Conservation (phyloP, 2,113 vertebrate genomes). For the Pipa parva region DNA sequence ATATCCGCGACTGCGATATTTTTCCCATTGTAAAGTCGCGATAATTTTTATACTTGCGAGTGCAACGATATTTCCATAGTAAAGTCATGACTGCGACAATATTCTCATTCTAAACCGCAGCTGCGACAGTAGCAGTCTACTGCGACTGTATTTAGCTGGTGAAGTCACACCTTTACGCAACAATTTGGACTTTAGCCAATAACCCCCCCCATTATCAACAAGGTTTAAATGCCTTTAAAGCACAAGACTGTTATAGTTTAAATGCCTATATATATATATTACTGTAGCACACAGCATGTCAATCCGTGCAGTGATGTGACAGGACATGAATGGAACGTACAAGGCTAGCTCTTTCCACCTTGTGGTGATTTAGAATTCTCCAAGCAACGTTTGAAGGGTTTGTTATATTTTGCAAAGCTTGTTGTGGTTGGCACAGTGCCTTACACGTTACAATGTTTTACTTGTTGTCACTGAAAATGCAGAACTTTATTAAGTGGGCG, state of each 20-base stretch:
- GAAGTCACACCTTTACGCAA: too few relatives aligned
- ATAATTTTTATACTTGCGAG: too few relatives aligned
- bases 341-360: constrained; percentile 13
- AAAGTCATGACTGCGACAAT: too few relatives aligned
- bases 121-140: too few relatives aligned
- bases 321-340: neutral
- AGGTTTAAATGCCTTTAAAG: neutral
- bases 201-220: neutral
- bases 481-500: neutral
- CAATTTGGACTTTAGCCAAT: too few relatives aligned
- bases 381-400: constrained; percentile 35
- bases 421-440: constrained; percentile 52
- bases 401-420: constrained; percentile 37
- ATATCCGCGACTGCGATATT: too few relatives aligned
- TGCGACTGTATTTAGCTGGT: too few relatives aligned
- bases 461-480: constrained; percentile 47
- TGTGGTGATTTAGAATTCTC: neutral
- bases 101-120: too few relatives aligned
- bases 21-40: too few relatives aligned
- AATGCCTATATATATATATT: neutral
- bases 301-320: neutral
- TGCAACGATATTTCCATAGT: too few relatives aligned
- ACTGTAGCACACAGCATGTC: neutral
- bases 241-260: too few relatives aligned
- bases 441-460: constrained; percentile 43